Evolutionary conservation across 2,113 vertebrate species (phyloP).

Genomic region (Charina bottae): DNA sequence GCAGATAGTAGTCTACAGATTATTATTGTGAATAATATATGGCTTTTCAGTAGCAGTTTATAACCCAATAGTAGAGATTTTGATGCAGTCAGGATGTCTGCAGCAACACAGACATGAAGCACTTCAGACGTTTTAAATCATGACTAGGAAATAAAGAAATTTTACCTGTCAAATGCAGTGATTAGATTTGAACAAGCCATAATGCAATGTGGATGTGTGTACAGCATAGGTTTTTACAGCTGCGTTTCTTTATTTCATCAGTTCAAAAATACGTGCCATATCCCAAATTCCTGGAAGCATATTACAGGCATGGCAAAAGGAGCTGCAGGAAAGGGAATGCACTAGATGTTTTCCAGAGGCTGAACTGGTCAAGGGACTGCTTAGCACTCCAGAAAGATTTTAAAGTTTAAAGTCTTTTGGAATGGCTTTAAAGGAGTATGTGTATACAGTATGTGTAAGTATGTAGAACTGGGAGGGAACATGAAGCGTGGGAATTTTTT

Average conservation of each 20-base stretch:
- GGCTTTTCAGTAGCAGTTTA: neutral
- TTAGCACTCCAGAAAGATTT: slow-evolving; percentile 68
- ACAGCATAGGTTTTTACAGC: slow-evolving; percentile 61
- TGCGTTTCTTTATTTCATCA: slow-evolving; percentile 72
- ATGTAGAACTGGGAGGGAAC: slow-evolving; percentile 21
- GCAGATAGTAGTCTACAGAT: neutral
- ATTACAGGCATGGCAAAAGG: slow-evolving; percentile 66
- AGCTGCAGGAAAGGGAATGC: slow-evolving; percentile 56
- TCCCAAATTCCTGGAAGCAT: slow-evolving; percentile 60
- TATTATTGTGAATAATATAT: neutral
- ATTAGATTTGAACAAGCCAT: slow-evolving; percentile 30
- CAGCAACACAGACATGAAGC: neutral
- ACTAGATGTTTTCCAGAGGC: slow-evolving; percentile 69
- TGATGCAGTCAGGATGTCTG: neutral
- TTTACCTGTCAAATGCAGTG: slow-evolving; percentile 57
- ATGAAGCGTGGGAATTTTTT: slow-evolving; percentile 66
- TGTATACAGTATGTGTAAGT: neutral
- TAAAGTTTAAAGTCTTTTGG: slow-evolving; percentile 67
- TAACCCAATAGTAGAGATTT: neutral
- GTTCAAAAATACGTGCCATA: slow-evolving; percentile 60
- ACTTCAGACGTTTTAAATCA: neutral
- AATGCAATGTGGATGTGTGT: slow-evolving; percentile 53
- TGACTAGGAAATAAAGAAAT: slow-evolving; percentile 36
- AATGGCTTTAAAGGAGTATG: slow-evolving; percentile 61
- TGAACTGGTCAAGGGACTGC: slow-evolving; percentile 66